Conservation (phyloP, 2,113 vertebrate genomes). For the Anguilla rostrata region DNA sequence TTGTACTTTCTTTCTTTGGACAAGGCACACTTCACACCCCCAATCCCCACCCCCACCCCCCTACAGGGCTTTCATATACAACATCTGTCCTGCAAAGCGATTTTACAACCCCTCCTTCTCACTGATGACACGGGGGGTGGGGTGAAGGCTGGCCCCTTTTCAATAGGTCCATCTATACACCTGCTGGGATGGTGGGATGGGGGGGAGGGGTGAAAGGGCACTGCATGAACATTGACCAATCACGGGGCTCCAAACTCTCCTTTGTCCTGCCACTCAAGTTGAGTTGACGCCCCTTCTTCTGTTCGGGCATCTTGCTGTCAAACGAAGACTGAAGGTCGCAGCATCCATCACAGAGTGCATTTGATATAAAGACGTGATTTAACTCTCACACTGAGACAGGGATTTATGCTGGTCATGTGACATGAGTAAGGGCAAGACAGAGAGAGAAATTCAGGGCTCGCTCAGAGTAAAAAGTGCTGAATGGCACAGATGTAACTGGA, state of each 20-base stretch:
- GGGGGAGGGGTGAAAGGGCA: neutral
- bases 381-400: neutral
- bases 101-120: conserved; percentile 30
- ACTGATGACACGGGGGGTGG: conserved; percentile 29
- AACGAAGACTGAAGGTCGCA: neutral
- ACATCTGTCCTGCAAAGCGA: conserved; percentile 63
- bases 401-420: neutral
- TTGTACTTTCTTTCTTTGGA: conserved; percentile 37
- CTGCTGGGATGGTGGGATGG: neutral
- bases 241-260: neutral
- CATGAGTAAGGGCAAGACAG: neutral
- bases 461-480: neutral
- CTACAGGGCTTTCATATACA: conserved; percentile 56
- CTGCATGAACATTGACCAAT: neutral
- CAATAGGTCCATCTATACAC: conserved; percentile 36
- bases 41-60: conserved; percentile 6
- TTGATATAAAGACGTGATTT: neutral
- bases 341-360: neutral
- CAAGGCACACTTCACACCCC: conserved; percentile 62
- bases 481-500: neutral
- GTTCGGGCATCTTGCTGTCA: neutral
- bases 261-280: neutral
- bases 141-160: conserved; percentile 38
- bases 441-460: neutral
- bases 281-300: neutral